Conservation (phyloP, 1,140 invertebrate species). For the Leptoteleia sp. region DNA sequence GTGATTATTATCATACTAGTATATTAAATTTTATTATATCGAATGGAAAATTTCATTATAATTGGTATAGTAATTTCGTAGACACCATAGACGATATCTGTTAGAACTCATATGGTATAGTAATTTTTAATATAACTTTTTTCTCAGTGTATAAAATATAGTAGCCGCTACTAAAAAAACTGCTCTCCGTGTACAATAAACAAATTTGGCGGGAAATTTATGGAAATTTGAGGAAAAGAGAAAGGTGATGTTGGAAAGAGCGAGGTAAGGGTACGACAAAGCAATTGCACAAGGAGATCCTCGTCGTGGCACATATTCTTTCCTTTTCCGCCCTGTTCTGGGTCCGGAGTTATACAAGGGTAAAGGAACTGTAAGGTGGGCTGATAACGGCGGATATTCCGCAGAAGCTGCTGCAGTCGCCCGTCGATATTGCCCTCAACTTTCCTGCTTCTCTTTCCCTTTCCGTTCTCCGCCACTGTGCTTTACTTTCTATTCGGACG, state of each 20-base stretch:
- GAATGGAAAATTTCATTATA: too few species aligned
- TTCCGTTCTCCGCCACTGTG: neutral
- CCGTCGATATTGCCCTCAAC: slow-evolving; percentile 49
- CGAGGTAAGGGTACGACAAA: slow-evolving; percentile 11
- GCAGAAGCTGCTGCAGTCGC: slow-evolving; percentile 28
- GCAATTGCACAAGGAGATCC: slow-evolving; percentile 29
- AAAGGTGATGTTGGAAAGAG: neutral
- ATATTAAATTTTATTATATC: too few species aligned
- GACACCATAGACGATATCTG: too few species aligned
- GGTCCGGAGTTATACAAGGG: slow-evolving; percentile 20
- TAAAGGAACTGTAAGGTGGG: slow-evolving; percentile 28
- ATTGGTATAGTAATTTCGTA: too few species aligned
- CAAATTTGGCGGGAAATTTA: too few species aligned
- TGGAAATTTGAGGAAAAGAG: too few species aligned
- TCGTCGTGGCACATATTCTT: slow-evolving; percentile 13
- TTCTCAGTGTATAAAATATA: too few species aligned
- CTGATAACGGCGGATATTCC: slow-evolving; percentile 43
- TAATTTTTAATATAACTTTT: too few species aligned
- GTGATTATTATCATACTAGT: too few species aligned
- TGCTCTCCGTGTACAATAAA: too few species aligned
- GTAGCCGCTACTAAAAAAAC: too few species aligned
- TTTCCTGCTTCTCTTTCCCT: slow-evolving; percentile 4
- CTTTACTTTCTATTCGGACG: slow-evolving; percentile 43
- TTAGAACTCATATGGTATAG: too few species aligned
- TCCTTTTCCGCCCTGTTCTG: neutral